Conservation (phyloP, 2,888 invertebrate species). For the Brenthis ino region DNA sequence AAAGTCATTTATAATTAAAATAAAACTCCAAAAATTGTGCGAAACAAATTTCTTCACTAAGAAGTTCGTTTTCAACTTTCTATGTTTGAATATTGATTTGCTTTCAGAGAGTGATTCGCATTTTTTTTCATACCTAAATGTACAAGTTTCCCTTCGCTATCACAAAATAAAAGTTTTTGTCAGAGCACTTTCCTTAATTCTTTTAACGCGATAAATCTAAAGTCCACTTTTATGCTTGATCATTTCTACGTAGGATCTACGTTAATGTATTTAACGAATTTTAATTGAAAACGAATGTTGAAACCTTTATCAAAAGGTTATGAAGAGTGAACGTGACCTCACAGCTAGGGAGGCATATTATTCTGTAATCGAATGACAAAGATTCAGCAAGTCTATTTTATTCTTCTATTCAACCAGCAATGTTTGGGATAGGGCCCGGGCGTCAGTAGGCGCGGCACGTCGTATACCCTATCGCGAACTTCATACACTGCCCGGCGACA, state of each 20-base stretch:
- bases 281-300: constrained; percentile 13
- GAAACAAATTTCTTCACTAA: constrained; percentile 52
- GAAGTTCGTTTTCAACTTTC: constrained; percentile 62
- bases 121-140: constrained; percentile 71
- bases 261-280: constrained; percentile 23
- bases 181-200: constrained; percentile 67
- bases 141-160: constrained; percentile 73
- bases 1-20: constrained; percentile 24
- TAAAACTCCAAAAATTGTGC: constrained; percentile 45
- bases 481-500: constrained; percentile 73
- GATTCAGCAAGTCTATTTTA: constrained; percentile 51
- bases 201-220: constrained; percentile 66
- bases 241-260: constrained; percentile 26
- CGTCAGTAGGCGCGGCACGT: constrained; percentile 71
- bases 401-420: constrained; percentile 47
- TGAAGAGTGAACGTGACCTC: constrained; percentile 21
- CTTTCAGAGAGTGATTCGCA: constrained; percentile 69
- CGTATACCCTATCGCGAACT: constrained; percentile 66
- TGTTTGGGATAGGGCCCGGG: constrained; percentile 43
- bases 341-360: constrained; percentile 15
- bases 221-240: constrained; percentile 52
- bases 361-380: constrained; percentile 35
- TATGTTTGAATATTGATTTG: constrained; percentile 74
- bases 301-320: constrained; percentile 1
- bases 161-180: constrained; percentile 70